Conservation (phyloP, 2,797 vertebrate genomes). For the Macropus fuliginosus region DNA sequence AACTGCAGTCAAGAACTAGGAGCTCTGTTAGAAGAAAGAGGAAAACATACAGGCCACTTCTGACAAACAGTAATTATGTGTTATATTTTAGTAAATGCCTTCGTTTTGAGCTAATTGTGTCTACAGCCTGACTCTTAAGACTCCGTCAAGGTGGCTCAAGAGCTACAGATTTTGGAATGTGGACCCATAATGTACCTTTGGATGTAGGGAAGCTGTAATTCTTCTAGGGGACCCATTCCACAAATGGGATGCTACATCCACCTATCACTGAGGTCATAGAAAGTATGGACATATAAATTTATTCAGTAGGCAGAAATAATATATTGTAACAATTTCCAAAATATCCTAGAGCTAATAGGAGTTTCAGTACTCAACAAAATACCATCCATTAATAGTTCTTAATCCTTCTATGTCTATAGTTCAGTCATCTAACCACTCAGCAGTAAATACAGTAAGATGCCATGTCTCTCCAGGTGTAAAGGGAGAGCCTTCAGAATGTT, state of each 20-base stretch:
- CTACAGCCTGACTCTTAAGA: neutral
- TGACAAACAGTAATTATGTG: neutral
- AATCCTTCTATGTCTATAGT: neutral
- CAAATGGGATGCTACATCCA: neutral
- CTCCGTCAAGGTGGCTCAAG: neutral
- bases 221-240: neutral
- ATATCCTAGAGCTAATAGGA: neutral
- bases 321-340: neutral
- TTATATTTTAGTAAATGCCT: neutral
- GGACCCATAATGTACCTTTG: neutral
- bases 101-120: neutral
- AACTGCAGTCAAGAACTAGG: neutral
- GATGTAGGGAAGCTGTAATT: neutral
- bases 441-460: neutral
- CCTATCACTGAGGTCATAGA: neutral
- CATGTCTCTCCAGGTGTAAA: neutral
- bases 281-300: neutral
- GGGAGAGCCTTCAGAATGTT: neutral
- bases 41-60: neutral
- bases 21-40: neutral
- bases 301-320: neutral
- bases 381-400: neutral
- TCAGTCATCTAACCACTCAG: neutral
- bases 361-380: neutral
- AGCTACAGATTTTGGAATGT: neutral